These are phyloP conservation scores for Cyprinodon diabolis DNA, from an alignment of 2,797 vertebrate species.

Conservation along the genomic window DNA sequence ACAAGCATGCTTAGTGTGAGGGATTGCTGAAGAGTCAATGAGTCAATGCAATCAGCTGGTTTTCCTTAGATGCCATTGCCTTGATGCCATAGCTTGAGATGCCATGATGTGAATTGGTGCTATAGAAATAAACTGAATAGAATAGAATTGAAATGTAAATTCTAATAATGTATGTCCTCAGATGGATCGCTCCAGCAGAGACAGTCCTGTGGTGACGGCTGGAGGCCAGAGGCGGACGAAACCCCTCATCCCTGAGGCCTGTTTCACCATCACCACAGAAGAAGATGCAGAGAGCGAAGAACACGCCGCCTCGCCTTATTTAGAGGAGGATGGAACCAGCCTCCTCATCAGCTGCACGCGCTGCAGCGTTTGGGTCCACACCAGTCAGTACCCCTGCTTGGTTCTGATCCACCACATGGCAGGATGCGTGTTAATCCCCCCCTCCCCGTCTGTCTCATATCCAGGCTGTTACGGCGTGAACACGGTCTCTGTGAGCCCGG, in stretches of 20 bases:
- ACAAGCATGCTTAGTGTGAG: too few species aligned
- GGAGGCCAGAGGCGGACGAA: slow-evolving; percentile 82
- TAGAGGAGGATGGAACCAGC: slow-evolving; percentile 93
- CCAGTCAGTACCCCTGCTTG: slow-evolving; percentile 84
- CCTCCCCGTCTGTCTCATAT: too few species aligned
- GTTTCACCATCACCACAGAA: slow-evolving; percentile 89
- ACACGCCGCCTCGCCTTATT: slow-evolving; percentile 82
- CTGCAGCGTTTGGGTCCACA: slow-evolving; percentile 93
- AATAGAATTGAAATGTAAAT: too few species aligned
- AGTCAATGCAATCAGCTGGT: too few species aligned
- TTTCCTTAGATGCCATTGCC: too few species aligned
- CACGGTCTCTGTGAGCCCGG: slow-evolving; percentile 84
- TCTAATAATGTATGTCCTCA: slow-evolving; percentile 40
- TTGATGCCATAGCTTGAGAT: too few species aligned
- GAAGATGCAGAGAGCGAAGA: slow-evolving; percentile 87
- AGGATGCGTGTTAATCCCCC: background rate
- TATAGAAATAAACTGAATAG: too few species aligned
- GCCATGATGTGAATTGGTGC: too few species aligned
- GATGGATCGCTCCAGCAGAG: slow-evolving; percentile 82
- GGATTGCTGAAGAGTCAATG: too few species aligned
- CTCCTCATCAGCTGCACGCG: slow-evolving; percentile 90
- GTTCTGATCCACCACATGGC: background rate
- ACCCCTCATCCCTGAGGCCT: slow-evolving; percentile 95
- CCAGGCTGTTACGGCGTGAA: slow-evolving; percentile 93
- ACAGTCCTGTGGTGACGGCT: slow-evolving; percentile 62